These are phyloP conservation scores for Agrilus biguttatus DNA, from an alignment of 2,888 invertebrate species.

Conservation along the genomic window DNA sequence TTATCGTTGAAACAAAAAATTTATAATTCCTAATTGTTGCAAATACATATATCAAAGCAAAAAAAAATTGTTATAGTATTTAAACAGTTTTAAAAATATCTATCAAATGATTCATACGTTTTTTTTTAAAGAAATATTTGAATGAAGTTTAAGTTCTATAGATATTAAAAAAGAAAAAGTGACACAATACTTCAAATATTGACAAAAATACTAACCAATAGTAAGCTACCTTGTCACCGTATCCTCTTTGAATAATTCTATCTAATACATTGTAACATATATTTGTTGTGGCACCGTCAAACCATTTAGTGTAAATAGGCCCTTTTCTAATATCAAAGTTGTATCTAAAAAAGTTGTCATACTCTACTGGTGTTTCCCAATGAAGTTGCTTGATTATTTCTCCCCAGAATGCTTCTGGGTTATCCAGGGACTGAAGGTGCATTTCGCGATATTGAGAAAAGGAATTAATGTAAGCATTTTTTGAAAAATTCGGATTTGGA, in stretches of 20 bases:
- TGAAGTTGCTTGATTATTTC: slow-evolving; percentile 85
- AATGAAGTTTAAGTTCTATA: too few species aligned
- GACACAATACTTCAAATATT: too few species aligned
- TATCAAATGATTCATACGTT: too few species aligned
- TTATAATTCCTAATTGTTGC: too few species aligned
- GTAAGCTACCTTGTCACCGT: slow-evolving; percentile 83
- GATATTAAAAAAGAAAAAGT: neutral
- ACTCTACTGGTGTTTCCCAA: slow-evolving; percentile 70
- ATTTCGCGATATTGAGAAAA: slow-evolving; percentile 67
- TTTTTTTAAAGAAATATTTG: too few species aligned
- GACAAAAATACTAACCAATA: slow-evolving; percentile 64
- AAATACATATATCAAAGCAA: too few species aligned
- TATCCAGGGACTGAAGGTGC: slow-evolving; percentile 73
- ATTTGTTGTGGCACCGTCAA: slow-evolving; percentile 91
- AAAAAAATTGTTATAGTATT: too few species aligned
- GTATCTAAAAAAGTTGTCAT: slow-evolving; percentile 68
- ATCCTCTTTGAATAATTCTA: slow-evolving; percentile 74
- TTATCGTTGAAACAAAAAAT: too few species aligned
- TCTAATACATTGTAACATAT: slow-evolving; percentile 92
- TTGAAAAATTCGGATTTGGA: slow-evolving; percentile 41
- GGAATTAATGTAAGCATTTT: slow-evolving; percentile 49
- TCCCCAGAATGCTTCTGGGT: slow-evolving; percentile 87
- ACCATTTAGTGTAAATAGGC: slow-evolving; percentile 82
- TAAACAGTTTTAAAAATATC: too few species aligned
- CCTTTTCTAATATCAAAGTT: slow-evolving; percentile 87